Evolutionary conservation across 1,140 invertebrate genomes (phyloP), one percentile per base, ranked within the genome.

Genomic region (Bombus picipes): DNA sequence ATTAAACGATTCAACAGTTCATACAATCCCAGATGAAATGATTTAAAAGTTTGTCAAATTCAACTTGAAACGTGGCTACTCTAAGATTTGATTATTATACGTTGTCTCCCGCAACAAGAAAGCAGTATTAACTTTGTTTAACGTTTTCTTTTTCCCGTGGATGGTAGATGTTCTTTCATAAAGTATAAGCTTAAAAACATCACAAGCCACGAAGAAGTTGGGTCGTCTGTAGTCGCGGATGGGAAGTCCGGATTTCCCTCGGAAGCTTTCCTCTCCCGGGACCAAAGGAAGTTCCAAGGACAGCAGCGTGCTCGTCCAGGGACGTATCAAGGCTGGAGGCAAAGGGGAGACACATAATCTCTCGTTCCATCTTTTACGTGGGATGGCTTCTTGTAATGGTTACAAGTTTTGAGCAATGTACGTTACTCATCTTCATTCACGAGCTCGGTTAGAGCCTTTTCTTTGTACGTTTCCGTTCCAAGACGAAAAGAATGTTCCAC

Each of bases 331-430:
- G 34, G 25, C 41, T n/a, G 34, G 39, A 32, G 43, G 12, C 47
- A 41, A n/a, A 78, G 47, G 28, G 2, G n/a, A 15, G 13, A 32
- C 62, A n/a, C 9, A 37, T 47, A 73, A 81, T 75, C 59, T 41
- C 39, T 89, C 72, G 81, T 66, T 72, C 72, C 77, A 86, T 66
- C 75, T 87, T 89, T 84, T 73, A 59, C 32, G 37, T 39, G 62
- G 41, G 47, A 78, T 85, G 81, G 83, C 84, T 88, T 89, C 88
- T 65, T 87, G 86, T 91, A 92, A 92, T 88, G 89, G 88, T 83
- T 83, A 53, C 85, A 93, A 92, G 88, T 93, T 94, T 93, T 92
- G 92, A 94, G 89, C 88, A 89, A 94, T 92, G 92, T 91, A 92
- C 92, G 88, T 88, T 81, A 87, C 78, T 78, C 76, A 81, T 76